Base-by-base conservation (phyloP, 2,797 vertebrate genomes). In the Cottoperca gobio region DNA sequence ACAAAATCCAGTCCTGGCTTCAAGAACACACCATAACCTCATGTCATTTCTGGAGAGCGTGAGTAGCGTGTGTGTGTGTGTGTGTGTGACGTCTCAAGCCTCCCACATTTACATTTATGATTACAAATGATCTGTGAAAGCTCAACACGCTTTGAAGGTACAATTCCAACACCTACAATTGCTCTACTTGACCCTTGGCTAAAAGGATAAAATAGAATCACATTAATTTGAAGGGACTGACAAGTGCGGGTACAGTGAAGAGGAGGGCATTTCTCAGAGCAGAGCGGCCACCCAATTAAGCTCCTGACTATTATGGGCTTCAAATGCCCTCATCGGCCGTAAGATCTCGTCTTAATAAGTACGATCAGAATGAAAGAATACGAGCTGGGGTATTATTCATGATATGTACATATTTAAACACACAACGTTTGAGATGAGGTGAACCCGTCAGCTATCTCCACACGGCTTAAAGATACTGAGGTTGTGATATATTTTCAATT, bases 341-440 rank as follows among this genome's bases (percentile, higher is more conserved):
- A 48, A 78, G 82, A 84, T 79, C 64, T 72, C 37, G 26, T 40
- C 65, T 77, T 62, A 70, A 74, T 80, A 79, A 86, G 81, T 28
- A 78, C 42, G 49, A 71, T 75, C 69, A 72, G 81, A 82, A 66
- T 76, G 58, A 84, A 49, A 60, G 55, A 50, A 49, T 24, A 19
- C 6, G 48, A 72, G 71, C 61, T 39, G 78, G 37, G 58, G 45
- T 70, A 55, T 64, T 90, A 89, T 88, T 86, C 79, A 88, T 91
- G 82, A 86, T 75, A 89, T 88, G 84, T 81, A 75, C 85, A 82
- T 90, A 85, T 89, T 91, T 83, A 81, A 91, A 79, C 57, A 78
- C 14, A 19, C 43, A 23, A 59, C 4, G 12, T 70, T 75, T 73
- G 53, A 83, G 76, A 70, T 75, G 60, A 62, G 84, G 37, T 62